Percentiles rank a stretch among this genome's conserved stretches.
Evolutionary conservation across 2,113 vertebrate species (phyloP).

Genomic region (Nothobranchius furzeri): DNA sequence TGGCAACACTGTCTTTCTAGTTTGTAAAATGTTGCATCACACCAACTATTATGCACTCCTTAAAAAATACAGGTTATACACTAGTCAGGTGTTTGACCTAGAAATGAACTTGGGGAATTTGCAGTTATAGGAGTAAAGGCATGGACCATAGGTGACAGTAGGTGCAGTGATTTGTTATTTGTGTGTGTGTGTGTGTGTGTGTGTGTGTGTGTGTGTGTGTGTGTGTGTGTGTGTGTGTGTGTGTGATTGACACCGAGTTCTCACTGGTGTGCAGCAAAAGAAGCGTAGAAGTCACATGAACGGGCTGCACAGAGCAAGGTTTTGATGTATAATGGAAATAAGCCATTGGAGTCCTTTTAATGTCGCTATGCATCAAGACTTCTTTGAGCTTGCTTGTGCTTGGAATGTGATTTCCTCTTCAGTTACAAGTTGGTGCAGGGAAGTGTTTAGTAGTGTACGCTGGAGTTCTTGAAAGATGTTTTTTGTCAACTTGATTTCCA

Average conservation of each 20-base stretch:
- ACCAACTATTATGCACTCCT: slow-evolving; percentile 45
- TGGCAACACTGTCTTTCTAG: slow-evolving; percentile 52
- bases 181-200: neutral
- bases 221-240: neutral
- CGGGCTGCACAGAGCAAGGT: slow-evolving; percentile 27
- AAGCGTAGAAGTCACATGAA: slow-evolving; percentile 43
- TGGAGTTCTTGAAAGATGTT: too few relatives aligned
- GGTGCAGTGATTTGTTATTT: slow-evolving; percentile 21
- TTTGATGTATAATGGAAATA: slow-evolving; percentile 21
- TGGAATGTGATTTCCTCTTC: neutral
- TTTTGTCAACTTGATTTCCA: too few relatives aligned
- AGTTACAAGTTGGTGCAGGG: neutral
- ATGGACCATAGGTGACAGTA: slow-evolving; percentile 42
- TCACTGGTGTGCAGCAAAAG: slow-evolving; percentile 44
- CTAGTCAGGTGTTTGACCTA: slow-evolving; percentile 56
- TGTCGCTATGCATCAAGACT: neutral
- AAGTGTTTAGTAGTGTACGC: neutral
- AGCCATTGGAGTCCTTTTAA: slow-evolving; percentile 9
- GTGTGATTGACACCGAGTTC: slow-evolving; percentile 40
- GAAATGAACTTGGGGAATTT: slow-evolving; percentile 66
- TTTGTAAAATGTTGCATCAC: slow-evolving; percentile 65
- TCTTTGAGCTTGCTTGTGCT: neutral
- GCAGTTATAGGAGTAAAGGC: slow-evolving; percentile 48
- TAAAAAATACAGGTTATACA: slow-evolving; percentile 17
- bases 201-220: slow-evolving; percentile 16